phyloP scores from a whole-genome alignment of 2,113 vertebrate genomes.

The Hippocampus abdominalis region DNA sequence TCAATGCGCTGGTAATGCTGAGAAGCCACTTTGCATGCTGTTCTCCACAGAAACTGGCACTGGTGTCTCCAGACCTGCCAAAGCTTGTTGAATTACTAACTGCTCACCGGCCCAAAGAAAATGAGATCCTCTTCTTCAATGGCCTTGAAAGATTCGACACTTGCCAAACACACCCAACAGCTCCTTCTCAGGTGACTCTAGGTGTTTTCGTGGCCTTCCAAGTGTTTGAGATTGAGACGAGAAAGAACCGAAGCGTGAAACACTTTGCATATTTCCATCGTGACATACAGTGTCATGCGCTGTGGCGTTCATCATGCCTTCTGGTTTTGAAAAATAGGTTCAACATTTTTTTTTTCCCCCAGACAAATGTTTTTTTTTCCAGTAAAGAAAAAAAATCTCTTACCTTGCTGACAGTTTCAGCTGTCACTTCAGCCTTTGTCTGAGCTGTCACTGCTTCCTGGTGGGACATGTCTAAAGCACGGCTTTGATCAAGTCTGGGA shows the following conservation, averaged over 20 bases:
- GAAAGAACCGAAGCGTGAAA: not conserved
- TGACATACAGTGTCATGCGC: too few species aligned
- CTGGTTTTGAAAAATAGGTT: too few species aligned
- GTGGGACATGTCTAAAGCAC: too few species aligned
- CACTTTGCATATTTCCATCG: not conserved
- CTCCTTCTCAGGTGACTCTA: conserved; percentile 79
- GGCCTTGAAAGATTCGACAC: conserved; percentile 79
- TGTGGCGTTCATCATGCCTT: too few species aligned
- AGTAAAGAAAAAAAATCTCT: too few species aligned
- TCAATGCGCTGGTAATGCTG: conserved; percentile 17
- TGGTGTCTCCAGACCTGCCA: conserved; percentile 84
- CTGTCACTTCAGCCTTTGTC: too few species aligned
- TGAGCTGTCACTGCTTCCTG: too few species aligned
- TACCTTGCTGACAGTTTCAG: too few species aligned
- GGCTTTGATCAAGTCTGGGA: too few species aligned
- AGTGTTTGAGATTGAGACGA: not conserved
- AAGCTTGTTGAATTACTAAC: conserved; percentile 86
- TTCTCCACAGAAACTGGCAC: conserved; percentile 81
- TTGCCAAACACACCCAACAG: conserved; percentile 69
- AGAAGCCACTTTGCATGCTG: conserved; percentile 9
- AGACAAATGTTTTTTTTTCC: too few species aligned
- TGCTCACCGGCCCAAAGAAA: conserved; percentile 86
- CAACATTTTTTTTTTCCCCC: too few species aligned
- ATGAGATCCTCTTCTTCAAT: conserved; percentile 89
- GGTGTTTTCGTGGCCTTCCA: conserved; percentile 1